Evolutionary conservation across 2,888 invertebrate species (phyloP), one percentile per base, ranked within the genome.

Genomic region (Cenopis cana): DNA sequence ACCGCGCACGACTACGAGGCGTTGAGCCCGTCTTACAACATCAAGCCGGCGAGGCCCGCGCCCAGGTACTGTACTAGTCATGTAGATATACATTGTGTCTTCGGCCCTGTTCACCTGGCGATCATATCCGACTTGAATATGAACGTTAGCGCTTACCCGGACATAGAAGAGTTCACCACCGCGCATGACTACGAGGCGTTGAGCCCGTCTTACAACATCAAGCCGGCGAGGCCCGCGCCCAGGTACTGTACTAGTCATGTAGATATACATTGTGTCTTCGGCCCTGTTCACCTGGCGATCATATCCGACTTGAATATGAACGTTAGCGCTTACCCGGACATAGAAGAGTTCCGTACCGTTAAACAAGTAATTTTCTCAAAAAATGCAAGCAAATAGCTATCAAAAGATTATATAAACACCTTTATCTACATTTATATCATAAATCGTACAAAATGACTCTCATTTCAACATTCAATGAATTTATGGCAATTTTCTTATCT

Each of bases 131-230:
- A 94, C 33, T 85, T 93, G 18, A 93, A 93, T 65, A 81, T 95
- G 74, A 95, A 94, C 83, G 90, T 94, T 52, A 93, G 89, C 82
- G 89, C 80, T 56, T 91, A 90, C 75, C 93, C 93, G 3, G 80
- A 81, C 54, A 86, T 90, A 41, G 93, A 92, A 49, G 90, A 89
- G 76, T 93, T 94, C 74, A 90, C 91, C 4, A 89, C 94, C 1
- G 93, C 92, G 61, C 95, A 96, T 83, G 97, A 97, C 86, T 97
- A 97, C 84, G 97, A 97, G 87, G 94, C 95, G 73, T 91, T 96
- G 46, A 95, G 94, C 75, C 94, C 94, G 18, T 91, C 94, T 14
- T 95, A 95, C 82, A 94, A 94, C 79, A 84, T 95, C 70, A 93
- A 94, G 82, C 95, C 95, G 14, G 76, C 82, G 3, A 77, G 93